Base-by-base conservation (phyloP, 2,113 vertebrate species). In the Melanerpes aurifrons region DNA sequence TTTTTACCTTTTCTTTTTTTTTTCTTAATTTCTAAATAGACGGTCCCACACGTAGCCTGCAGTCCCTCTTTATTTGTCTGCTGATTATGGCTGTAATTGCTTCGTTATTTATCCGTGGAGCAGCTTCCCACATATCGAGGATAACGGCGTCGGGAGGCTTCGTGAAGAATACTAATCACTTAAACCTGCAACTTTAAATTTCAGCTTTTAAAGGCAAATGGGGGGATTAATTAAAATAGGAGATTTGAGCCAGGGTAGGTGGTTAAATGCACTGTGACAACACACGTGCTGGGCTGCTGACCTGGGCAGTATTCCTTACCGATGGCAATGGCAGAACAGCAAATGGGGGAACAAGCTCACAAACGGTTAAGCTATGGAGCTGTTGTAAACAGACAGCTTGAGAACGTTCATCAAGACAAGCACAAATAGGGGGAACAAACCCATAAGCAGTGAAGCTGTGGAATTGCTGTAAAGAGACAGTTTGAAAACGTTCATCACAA, bases 151-250 rank as follows among this genome's bases (percentile, higher is more conserved):
- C 40, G 76, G 56, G 24, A 95, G 62, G 71, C 15, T 3, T 82
- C 6, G 6, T 19, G 77, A 93, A 86, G 66, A 92, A 80, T 77
- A 90, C 82, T 90, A 88, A 92, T 88, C 73, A 92, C 37, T 78
- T 93, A 85, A 96, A 82, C 26, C 18, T 48, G 53, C 80, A 86
- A 88, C 79, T 94, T 91, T 35, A 90, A 68, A 74, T 86, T 96
- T 85, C 81, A 20, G 57, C 22, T 54, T 71, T 93, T 85, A 76
- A 92, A 89, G 88, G 21, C 64, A 92, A 86, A 72, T 4, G 32
- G n/a, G 75, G 53, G 92, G 87, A 86, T 80, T 92, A 93, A 78
- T 80, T 85, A 25, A 54, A 84, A 83, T 84, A 75, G 83, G 35
- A 74, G 7, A 56, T 54, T 66, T 3, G 14, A 82, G 40, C 26